Percentiles rank a stretch among this genome's conserved stretches.
Evolutionary conservation across 2,888 invertebrate species (phyloP).

Genomic region (Eilema caniola): DNA sequence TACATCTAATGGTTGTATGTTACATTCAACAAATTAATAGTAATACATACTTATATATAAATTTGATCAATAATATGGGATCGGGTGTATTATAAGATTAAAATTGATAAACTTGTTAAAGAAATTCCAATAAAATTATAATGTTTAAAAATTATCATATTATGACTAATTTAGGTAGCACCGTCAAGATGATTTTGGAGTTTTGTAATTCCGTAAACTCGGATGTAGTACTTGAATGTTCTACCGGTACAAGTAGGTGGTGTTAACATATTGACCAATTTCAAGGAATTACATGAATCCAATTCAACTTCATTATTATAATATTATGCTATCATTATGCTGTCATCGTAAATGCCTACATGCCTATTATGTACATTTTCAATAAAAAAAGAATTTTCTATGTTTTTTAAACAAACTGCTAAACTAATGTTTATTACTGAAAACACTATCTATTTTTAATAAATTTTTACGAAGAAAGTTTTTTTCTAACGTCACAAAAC

Average conservation of each 20-base stretch:
- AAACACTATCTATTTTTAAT: slow-evolving; percentile 47
- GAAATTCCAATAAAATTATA: neutral
- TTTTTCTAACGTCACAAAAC: slow-evolving; percentile 27
- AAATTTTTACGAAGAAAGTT: slow-evolving; percentile 37
- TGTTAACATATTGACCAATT: neutral
- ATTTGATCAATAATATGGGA: neutral
- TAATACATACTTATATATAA: neutral
- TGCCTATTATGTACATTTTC: slow-evolving; percentile 8
- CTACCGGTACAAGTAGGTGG: too few species aligned
- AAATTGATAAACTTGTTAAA: slow-evolving; percentile 1
- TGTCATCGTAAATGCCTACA: neutral
- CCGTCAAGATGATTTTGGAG: neutral
- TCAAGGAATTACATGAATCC: neutral
- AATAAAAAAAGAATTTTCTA: neutral
- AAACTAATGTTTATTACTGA: slow-evolving; percentile 25
- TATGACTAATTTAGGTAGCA: neutral
- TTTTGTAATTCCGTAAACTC: neutral
- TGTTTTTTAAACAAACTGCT: slow-evolving; percentile 14
- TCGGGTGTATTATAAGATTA: neutral
- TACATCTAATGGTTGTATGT: neutral
- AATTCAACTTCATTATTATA: too few species aligned
- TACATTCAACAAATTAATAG: neutral
- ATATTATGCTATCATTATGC: neutral
- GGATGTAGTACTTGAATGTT: neutral
- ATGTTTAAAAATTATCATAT: neutral